phyloP scores from a whole-genome alignment of 2,888 invertebrate species.

The Elysia crispata region DNA sequence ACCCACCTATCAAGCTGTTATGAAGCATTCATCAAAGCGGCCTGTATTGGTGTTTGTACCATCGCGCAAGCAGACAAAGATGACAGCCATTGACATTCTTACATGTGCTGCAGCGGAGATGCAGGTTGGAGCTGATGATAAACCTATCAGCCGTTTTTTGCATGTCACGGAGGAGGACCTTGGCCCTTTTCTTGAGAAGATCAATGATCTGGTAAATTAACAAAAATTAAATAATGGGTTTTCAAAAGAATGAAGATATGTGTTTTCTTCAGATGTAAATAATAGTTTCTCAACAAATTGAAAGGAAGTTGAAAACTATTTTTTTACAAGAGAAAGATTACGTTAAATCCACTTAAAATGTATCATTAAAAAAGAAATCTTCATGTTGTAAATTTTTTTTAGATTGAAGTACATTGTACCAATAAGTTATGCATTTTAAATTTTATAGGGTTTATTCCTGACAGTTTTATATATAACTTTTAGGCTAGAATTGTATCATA shows the following conservation, averaged over 20 bases:
- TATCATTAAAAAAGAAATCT: too few relatives aligned
- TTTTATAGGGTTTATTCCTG: too few relatives aligned
- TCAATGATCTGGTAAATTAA: slow-evolving; percentile 87
- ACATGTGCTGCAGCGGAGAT: slow-evolving; percentile 95
- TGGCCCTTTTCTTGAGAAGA: slow-evolving; percentile 90
- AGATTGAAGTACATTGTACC: too few relatives aligned
- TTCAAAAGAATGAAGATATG: not conserved
- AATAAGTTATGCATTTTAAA: too few relatives aligned
- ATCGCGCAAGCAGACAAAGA: slow-evolving; percentile 90
- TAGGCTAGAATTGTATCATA: too few relatives aligned
- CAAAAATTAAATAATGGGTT: too few relatives aligned
- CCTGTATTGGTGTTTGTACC: slow-evolving; percentile 77
- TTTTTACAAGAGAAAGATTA: too few relatives aligned
- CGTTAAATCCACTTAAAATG: too few relatives aligned
- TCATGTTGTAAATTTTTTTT: too few relatives aligned
- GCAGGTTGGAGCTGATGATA: slow-evolving; percentile 87
- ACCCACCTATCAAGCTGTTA: slow-evolving; percentile 95
- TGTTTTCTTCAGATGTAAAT: not conserved
- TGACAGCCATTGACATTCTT: slow-evolving; percentile 96
- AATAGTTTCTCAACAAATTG: too few relatives aligned
- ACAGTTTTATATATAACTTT: too few relatives aligned
- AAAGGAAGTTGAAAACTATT: too few relatives aligned
- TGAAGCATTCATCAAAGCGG: slow-evolving; percentile 79
- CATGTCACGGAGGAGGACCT: slow-evolving; percentile 88
- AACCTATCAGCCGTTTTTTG: slow-evolving; percentile 91